Base-by-base conservation (phyloP, 2,113 vertebrate genomes). In the Calyptomena viridis region DNA sequence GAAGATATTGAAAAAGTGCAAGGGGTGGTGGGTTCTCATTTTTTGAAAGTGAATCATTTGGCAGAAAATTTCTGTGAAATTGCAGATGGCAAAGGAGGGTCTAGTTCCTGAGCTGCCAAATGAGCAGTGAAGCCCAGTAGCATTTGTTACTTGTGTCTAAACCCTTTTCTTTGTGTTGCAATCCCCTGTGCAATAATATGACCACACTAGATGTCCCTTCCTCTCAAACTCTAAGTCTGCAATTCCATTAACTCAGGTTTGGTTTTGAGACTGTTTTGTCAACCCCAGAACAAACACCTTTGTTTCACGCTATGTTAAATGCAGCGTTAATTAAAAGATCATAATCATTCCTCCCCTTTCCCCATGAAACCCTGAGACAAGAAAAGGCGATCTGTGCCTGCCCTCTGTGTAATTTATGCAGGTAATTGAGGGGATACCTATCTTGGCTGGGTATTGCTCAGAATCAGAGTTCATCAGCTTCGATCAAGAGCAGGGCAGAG, bases 271-370 rank as follows among this genome's bases (percentile, higher is more conserved):
- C 71, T 81, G 33, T 88, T 94, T 88, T 88, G 66, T 35, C 62
- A 87, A 53, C 8, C 25, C 20, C 72, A 49, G 82, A 77, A 94
- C 92, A 97, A 96, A 95, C 88, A 94, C 84, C 53, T 95, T 95
- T 95, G 56, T 96, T 96, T 94, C 91, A 69, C 5, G 23, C 92
- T 81, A 37, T 81, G 91, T 86, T 96, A 97, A 97, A 63, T 28
- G 82, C 73, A 81, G 91, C 23, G 9, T 96, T 98, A 98, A 98
- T 97, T 98, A 98, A 97, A 98, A 97, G 97, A 98, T 98, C 94
- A 78, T 96, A 98, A 98, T 98, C 95, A 86, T 79, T 85, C 63
- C 39, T 69, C 76, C 89, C 86, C 80, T 94, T 97, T 95, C 94
- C 96, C 94, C 56, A 12, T 21, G 72, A 91, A 97, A 95, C 52